Conservation (phyloP, 2,797 vertebrate genomes). For the Anabas testudineus region DNA sequence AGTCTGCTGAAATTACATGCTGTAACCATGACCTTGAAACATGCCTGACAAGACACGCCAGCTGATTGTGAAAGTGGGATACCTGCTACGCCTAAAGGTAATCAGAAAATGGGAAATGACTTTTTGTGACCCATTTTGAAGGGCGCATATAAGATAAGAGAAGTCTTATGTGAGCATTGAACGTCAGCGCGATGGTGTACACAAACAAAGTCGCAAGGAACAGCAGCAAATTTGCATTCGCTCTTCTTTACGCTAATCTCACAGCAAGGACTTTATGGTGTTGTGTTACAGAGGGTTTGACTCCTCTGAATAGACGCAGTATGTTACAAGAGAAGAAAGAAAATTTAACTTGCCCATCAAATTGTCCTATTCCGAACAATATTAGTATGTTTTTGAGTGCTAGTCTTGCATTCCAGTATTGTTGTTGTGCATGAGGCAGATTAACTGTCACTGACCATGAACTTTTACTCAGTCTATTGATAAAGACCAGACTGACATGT, state of each 20-base stretch:
- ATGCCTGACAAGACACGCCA: background rate
- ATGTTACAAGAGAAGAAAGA: no score
- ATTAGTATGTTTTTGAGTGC: background rate
- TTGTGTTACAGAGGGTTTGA: slow-evolving; percentile 31
- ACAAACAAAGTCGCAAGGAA: slow-evolving; percentile 44
- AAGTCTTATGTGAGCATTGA: background rate
- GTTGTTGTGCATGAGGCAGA: background rate
- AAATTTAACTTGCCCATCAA: no score
- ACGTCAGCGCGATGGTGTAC: slow-evolving; percentile 24
- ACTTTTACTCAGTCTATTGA: background rate
- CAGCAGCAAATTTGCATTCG: slow-evolving; percentile 41
- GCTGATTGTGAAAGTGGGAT: background rate
- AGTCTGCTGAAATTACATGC: slow-evolving; percentile 12
- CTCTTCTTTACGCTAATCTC: slow-evolving; percentile 49
- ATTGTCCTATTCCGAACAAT: background rate
- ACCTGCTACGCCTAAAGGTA: background rate
- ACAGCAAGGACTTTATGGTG: slow-evolving; percentile 51
- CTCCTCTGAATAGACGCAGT: slow-evolving; percentile 10
- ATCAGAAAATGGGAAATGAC: background rate
- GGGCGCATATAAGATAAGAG: background rate
- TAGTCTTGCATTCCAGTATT: slow-evolving; percentile 4
- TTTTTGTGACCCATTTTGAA: background rate
- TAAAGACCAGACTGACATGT: background rate
- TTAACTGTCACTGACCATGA: slow-evolving; percentile 1
- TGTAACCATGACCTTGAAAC: slow-evolving; percentile 28